Base-by-base conservation (phyloP, 2,797 vertebrate genomes). In the Rhynchotus rufescens region DNA sequence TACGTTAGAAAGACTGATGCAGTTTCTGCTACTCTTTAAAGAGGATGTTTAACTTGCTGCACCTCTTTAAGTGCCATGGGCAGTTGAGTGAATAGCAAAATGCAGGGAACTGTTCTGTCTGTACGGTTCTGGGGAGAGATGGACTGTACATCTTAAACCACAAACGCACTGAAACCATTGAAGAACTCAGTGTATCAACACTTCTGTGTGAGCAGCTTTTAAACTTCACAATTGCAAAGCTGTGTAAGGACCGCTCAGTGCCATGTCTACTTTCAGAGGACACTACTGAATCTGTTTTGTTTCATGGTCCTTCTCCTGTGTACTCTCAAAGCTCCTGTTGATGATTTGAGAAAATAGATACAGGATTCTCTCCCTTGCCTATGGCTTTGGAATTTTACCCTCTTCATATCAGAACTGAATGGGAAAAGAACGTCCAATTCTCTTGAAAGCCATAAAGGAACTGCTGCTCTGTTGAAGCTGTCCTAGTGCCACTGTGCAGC, bases 201-300 rank as follows among this genome's bases (percentile, higher is more conserved):
- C 9, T 23, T 16, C 5, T 12, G 21, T 22, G 1, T 0, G 0
- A 57, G 32, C 72, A 45, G 32, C 66, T 75, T 14, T 75, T 71
- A n/a, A 71, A 36, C 5, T 15, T 74, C n/a, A 15, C 30, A 3
- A 3, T 5, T 36, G 66, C 59, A 56, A 67, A 56, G 40, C n/a
- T 78, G 38, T 28, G 0, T 9, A 17, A 52, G 62, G 25, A 32
- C 8, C 16, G 1, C 23, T 67, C 30, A 5, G 69, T 21, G 32
- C 3, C 42, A 19, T 16, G n/a, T 59, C 49, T 74, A 3, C n/a
- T 57, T 36, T 6, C 13, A 45, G 36, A 83, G 14, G 38, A 56
- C 21, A 15, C 9, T 49, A 15, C 44, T 74, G 42, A 47, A 8
- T 36, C 26, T 81, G 54, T 10, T 40, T 0, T 72, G 21, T 28